A percentile compares a stretch with the other conserved stretches of the same genome.
These are phyloP conservation scores for Phoxinus dragarum DNA, from an alignment of 2,797 vertebrate species.

Conservation along the genomic window DNA sequence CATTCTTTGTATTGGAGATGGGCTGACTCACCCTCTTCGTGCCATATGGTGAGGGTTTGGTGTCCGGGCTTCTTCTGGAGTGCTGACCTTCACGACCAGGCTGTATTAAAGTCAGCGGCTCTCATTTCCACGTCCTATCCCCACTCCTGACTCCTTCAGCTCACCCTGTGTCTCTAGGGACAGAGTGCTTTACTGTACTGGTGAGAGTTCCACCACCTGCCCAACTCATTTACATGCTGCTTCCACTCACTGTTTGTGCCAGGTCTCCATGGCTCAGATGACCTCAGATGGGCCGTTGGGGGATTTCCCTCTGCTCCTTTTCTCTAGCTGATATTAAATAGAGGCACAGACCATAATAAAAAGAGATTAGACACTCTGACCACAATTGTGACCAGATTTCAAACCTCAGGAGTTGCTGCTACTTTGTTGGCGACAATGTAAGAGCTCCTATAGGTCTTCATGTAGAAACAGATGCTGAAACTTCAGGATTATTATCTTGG, in stretches of 20 bases:
- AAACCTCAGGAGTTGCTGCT: constrained; percentile 12
- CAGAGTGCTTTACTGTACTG: not conserved
- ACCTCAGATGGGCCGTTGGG: constrained; percentile 29
- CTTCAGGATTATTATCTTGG: constrained; percentile 1
- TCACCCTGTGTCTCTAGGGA: not conserved
- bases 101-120: not conserved
- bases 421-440: constrained; percentile 19
- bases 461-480: not conserved
- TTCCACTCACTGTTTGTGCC: constrained; percentile 27
- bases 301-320: constrained; percentile 28
- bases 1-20: constrained; percentile 74
- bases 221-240: constrained; percentile 9
- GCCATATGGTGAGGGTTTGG: constrained; percentile 57
- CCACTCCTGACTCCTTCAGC: constrained; percentile 10
- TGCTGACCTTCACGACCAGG: constrained; percentile 18
- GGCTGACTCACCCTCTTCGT: constrained; percentile 75
- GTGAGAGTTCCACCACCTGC: constrained; percentile 37
- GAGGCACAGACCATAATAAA: constrained; percentile 7
- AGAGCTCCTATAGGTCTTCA: not conserved
- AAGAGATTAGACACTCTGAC: constrained; percentile 18
- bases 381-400: constrained; percentile 21
- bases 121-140: constrained; percentile 19
- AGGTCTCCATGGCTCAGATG: constrained; percentile 14
- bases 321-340: constrained; percentile 20
- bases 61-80: not conserved